Base-by-base conservation (phyloP, 2,113 vertebrate genomes). In the Butastur rufipennis region DNA sequence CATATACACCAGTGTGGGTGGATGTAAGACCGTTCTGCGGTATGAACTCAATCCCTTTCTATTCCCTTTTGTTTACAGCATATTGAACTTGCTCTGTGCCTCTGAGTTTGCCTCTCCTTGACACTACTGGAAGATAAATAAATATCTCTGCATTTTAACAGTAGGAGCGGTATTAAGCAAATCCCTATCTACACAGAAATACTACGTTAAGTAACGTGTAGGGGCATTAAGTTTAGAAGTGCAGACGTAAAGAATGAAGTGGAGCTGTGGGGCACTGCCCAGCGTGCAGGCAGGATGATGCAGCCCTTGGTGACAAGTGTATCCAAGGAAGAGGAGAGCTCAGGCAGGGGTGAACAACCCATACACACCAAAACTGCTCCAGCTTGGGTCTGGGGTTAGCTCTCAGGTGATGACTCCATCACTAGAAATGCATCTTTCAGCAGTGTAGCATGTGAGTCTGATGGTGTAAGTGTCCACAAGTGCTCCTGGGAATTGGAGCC, bases 221-320 rank as follows among this genome's bases (percentile, higher is more conserved):
- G 47, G 10, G 27, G 3, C 40, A 14, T 19, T 61, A 40, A 11
- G 8, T 32, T 42, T 19, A 13, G 36, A 34, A 61, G 53, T 4
- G 23, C 13, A 25, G 34, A 12, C 0, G 2, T 14, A 29, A 47
- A 68, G 25, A 55, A n/a, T 16, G 16, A 43, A 68, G 40, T 11
- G 45, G 62, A 65, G 52, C n/a, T 48, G 50, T 6, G 7, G 43
- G n/a, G 26, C 59, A 19, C 22, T 50, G 36, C 43, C 18, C 2
- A 5, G 16, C 0, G 1, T 13, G 29, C 23, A 38, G 68, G 67
- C 40, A 32, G 7, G 45, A 27, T 3, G 9, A 4, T 2, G 42
- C n/a, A 43, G 5, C 12, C 36, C 50, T 56, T 3, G 5, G 23
- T 15, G 11, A 32, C 5, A 8, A 36, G 22, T 0, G 0, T 23